Conservation (phyloP, 2,797 vertebrate genomes). For the Garrulus glandarius region DNA sequence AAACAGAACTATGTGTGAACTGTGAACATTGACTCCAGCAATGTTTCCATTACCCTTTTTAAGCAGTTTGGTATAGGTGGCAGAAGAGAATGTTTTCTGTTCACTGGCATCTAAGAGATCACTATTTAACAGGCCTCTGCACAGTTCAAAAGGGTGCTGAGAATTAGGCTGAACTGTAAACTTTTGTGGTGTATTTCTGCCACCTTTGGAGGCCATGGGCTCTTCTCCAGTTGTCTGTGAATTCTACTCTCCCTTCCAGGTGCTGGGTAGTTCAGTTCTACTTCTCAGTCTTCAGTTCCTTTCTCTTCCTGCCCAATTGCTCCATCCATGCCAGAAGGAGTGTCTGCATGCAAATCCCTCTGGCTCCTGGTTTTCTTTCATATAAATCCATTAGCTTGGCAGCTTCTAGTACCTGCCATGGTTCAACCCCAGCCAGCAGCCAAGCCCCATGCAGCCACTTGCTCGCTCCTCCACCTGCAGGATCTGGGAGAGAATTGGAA, state of each 20-base stretch:
- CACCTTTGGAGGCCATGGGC: neutral
- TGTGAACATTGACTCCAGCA: neutral
- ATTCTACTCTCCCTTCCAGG: neutral
- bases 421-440: neutral
- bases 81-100: neutral
- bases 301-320: neutral
- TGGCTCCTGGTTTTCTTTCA: neutral
- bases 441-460: fast-evolving
- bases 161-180: neutral
- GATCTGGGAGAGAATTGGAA: neutral
- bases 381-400: neutral
- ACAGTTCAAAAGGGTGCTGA: neutral
- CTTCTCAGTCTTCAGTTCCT: neutral
- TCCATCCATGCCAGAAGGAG: neutral
- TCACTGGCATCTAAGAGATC: neutral
- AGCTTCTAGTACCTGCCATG: neutral
- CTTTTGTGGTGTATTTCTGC: neutral
- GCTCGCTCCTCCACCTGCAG: neutral
- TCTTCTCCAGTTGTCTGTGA: neutral
- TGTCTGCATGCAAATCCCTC: neutral
- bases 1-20: neutral
- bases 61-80: neutral
- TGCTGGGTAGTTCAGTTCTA: neutral
- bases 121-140: neutral
- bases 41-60: neutral